Evolutionary conservation across 1,140 invertebrate genomes (phyloP).

Genomic region (Brachionus calyciflorus): DNA sequence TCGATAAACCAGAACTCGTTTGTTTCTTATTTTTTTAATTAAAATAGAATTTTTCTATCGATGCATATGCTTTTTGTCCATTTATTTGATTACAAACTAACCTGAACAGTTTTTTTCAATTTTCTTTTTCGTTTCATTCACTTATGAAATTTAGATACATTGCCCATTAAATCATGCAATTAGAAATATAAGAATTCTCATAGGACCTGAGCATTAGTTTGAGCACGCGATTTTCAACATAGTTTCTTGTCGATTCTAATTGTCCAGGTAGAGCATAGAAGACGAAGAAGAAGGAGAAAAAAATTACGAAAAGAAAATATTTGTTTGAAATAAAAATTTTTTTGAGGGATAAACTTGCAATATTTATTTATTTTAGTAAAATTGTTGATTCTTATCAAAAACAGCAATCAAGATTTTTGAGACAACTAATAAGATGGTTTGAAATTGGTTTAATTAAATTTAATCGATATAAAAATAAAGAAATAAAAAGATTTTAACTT

Average conservation of each 20-base stretch:
- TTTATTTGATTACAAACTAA: slow-evolving; percentile 33
- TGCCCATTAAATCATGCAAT: slow-evolving; percentile 18
- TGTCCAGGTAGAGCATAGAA: slow-evolving; percentile 14
- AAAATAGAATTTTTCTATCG: too few relatives aligned
- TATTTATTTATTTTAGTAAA: too few relatives aligned
- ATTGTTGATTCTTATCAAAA: neutral
- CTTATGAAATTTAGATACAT: too few relatives aligned
- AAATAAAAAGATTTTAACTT: neutral
- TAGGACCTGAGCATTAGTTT: neutral
- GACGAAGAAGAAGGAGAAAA: too few relatives aligned
- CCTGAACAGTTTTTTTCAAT: neutral
- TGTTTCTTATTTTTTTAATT: neutral
- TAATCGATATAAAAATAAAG: neutral
- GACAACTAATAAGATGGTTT: neutral
- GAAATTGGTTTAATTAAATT: slow-evolving; percentile 6
- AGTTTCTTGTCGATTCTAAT: neutral
- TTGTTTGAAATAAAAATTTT: too few relatives aligned
- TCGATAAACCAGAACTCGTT: slow-evolving; percentile 7
- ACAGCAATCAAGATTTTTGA: neutral
- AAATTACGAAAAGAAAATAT: too few relatives aligned
- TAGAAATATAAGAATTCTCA: neutral
- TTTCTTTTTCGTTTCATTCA: too few relatives aligned
- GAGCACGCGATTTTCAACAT: neutral
- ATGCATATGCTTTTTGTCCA: slow-evolving; percentile 32
- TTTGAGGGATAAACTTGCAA: too few relatives aligned